Evolutionary conservation across 2,888 invertebrate genomes (phyloP).

Genomic region (Pardosa pseudoannulata): DNA sequence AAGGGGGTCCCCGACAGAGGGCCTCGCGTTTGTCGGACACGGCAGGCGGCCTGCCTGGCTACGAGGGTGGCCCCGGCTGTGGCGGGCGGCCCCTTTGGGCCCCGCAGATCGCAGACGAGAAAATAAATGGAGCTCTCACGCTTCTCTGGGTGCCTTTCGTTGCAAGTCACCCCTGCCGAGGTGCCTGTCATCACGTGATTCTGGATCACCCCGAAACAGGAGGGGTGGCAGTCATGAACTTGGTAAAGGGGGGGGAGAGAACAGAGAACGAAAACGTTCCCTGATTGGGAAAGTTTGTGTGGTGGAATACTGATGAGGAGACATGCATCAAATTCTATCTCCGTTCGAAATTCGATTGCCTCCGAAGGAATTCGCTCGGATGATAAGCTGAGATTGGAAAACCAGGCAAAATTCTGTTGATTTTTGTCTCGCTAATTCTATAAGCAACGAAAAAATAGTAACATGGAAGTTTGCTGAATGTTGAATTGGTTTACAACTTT

Average conservation of each 20-base stretch:
- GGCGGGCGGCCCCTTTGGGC: conserved; percentile 22
- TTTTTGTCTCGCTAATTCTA: no score
- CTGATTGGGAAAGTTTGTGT: conserved; percentile 15
- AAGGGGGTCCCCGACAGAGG: neutral
- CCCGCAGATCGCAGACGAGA: conserved; percentile 19
- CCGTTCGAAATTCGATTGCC: no score
- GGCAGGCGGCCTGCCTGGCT: conserved; percentile 2
- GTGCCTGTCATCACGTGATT: conserved; percentile 42
- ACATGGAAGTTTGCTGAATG: no score
- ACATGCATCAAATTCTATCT: neutral
- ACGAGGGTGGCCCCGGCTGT: conserved; percentile 30
- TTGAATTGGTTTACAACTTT: no score
- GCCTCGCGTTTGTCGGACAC: conserved; percentile 43
- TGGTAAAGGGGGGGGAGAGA: no score
- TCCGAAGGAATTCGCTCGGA: no score
- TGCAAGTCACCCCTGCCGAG: conserved; percentile 25
- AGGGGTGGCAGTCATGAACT: conserved; percentile 8
- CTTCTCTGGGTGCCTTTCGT: conserved; percentile 28
- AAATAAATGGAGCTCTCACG: conserved; percentile 59
- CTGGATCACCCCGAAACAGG: conserved; percentile 21
- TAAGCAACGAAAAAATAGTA: no score
- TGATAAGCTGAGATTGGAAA: no score
- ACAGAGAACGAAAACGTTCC: neutral
- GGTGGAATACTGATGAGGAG: conserved; percentile 26
- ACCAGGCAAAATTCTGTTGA: no score